These are phyloP conservation scores for Falcunculus frontatus DNA, from an alignment of 2,113 vertebrate species.

Conservation along the genomic window DNA sequence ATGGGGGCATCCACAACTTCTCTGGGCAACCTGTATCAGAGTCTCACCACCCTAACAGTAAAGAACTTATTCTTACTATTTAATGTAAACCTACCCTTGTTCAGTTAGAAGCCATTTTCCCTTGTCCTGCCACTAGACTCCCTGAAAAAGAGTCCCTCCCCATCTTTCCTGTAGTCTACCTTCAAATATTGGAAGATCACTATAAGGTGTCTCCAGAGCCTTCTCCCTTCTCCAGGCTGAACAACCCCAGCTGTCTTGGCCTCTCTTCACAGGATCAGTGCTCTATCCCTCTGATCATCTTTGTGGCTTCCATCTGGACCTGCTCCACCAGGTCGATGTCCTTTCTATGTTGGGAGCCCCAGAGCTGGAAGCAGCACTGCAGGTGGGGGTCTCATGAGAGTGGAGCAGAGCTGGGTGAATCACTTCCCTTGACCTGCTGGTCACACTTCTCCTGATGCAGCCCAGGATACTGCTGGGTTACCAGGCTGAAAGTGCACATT, in stretches of 20 bases:
- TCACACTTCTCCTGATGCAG: neutral
- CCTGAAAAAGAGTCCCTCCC: neutral
- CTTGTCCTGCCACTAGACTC: neutral
- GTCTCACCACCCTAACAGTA: neutral
- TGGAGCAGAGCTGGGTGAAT: neutral
- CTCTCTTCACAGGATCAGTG: neutral
- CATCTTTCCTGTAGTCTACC: neutral
- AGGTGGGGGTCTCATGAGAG: neutral
- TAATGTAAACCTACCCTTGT: neutral
- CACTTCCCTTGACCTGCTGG: neutral
- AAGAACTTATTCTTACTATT: neutral
- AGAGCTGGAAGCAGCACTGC: neutral
- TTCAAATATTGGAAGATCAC: neutral
- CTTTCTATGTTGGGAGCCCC: neutral
- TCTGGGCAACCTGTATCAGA: neutral
- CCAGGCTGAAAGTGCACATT: neutral
- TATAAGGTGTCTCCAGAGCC: neutral
- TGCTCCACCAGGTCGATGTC: neutral
- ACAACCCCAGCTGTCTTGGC: rapidly evolving
- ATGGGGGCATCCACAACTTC: neutral
- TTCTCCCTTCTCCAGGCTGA: neutral
- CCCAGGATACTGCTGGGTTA: neutral
- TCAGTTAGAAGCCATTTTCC: neutral
- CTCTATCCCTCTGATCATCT: neutral
- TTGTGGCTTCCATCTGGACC: neutral